Conservation (phyloP, 2,113 vertebrate species). For the Callorhinus ursinus region DNA sequence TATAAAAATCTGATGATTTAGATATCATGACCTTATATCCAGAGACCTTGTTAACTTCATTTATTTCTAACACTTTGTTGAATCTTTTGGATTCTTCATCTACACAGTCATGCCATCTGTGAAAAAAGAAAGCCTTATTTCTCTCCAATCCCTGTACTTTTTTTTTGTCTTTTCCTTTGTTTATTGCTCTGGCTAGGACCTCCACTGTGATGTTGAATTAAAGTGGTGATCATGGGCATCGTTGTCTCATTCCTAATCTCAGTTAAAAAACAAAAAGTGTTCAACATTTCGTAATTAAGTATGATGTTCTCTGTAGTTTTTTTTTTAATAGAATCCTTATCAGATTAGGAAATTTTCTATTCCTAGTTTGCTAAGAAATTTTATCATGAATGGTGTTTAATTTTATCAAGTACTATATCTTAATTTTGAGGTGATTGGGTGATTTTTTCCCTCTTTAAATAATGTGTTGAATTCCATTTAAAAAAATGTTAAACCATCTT, state of each 20-base stretch:
- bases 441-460: background rate
- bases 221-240: background rate
- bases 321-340: background rate
- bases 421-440: slow-evolving; percentile 8
- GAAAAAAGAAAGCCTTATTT: background rate
- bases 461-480: background rate
- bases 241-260: slow-evolving; percentile 21
- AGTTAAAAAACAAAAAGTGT: background rate
- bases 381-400: background rate
- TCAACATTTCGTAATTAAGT: background rate
- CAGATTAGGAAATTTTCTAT: background rate
- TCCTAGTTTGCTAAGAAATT: background rate
- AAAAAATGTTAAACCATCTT: background rate
- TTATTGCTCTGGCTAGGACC: background rate
- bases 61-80: slow-evolving; percentile 35
- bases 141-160: background rate
- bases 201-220: slow-evolving; percentile 10
- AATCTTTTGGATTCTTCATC: background rate
- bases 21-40: background rate
- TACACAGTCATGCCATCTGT: background rate
- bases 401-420: slow-evolving; percentile 39
- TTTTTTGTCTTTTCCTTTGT: background rate
- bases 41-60: background rate
- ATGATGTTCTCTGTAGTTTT: background rate
- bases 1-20: background rate